phyloP scores from a whole-genome alignment of 2,888 invertebrate species.

The Digitonthophagus gazella region DNA sequence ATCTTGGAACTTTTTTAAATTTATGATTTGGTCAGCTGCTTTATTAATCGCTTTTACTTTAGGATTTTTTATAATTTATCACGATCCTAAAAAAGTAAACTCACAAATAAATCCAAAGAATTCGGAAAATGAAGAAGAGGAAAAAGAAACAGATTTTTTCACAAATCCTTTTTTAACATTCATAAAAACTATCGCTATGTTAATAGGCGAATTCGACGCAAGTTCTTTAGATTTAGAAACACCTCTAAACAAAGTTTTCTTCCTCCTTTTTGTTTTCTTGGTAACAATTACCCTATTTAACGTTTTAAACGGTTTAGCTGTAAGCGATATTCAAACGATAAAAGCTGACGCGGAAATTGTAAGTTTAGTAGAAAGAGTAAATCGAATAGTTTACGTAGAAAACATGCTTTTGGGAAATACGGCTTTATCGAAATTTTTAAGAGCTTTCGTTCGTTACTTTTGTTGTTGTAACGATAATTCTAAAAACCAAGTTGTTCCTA shows the following conservation, averaged over 20 bases:
- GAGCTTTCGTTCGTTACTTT: no score
- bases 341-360: constrained; percentile 77
- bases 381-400: constrained; percentile 73
- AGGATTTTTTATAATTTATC: background rate
- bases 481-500: no score
- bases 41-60: background rate
- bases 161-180: background rate
- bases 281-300: constrained; percentile 82
- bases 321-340: constrained; percentile 78
- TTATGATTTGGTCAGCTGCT: background rate
- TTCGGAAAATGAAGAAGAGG: background rate
- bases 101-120: background rate
- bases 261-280: constrained; percentile 77
- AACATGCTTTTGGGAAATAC: constrained; percentile 39
- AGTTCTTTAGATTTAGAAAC: constrained; percentile 71
- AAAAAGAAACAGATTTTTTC: background rate
- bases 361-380: constrained; percentile 69
- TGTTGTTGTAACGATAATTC: no score
- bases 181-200: constrained; percentile 54
- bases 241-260: constrained; percentile 72
- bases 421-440: background rate
- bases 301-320: constrained; percentile 79
- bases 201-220: constrained; percentile 84
- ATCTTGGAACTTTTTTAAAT: background rate
- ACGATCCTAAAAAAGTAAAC: background rate